Conservation (phyloP, 2,888 invertebrate species). For the Sthenelais limicola region DNA sequence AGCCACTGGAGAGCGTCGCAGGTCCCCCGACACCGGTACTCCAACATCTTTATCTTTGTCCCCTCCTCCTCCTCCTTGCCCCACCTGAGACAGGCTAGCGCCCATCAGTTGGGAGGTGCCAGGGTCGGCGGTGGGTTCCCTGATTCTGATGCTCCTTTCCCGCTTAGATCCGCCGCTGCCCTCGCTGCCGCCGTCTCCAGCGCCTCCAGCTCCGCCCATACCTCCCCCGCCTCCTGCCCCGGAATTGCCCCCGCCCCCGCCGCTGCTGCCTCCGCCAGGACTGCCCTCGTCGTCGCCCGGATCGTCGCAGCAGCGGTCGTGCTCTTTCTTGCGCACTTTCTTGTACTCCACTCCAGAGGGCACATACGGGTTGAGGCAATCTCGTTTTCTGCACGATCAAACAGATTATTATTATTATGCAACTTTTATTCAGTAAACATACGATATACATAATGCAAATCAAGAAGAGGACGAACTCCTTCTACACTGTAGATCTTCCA, state of each 20-base stretch:
- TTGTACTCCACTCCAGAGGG: too few species aligned
- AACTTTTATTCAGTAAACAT: too few species aligned
- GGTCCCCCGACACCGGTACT: conserved; percentile 6
- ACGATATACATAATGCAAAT: too few species aligned
- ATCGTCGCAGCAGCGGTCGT: neutral
- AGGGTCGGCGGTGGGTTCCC: neutral
- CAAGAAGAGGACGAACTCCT: too few species aligned
- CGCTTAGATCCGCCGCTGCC: neutral
- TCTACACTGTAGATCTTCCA: too few species aligned
- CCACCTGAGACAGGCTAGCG: neutral
- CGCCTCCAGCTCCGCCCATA: neutral
- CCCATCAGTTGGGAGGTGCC: neutral
- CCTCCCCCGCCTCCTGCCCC: conserved; percentile 1
- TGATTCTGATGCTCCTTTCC: neutral
- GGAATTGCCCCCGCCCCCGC: too few species aligned
- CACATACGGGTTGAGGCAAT: conserved; percentile 43
- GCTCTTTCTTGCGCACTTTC: neutral
- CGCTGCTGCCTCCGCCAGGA: neutral
- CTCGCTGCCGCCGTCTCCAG: too few species aligned
- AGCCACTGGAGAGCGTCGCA: conserved; percentile 24
- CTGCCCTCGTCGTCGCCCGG: neutral
- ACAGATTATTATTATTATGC: too few species aligned
- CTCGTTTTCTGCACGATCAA: conserved; percentile 55
- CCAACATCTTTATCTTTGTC: neutral
- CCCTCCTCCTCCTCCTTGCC: neutral